Base-by-base conservation (phyloP, 2,797 vertebrate genomes). In the Vultur gryphus region DNA sequence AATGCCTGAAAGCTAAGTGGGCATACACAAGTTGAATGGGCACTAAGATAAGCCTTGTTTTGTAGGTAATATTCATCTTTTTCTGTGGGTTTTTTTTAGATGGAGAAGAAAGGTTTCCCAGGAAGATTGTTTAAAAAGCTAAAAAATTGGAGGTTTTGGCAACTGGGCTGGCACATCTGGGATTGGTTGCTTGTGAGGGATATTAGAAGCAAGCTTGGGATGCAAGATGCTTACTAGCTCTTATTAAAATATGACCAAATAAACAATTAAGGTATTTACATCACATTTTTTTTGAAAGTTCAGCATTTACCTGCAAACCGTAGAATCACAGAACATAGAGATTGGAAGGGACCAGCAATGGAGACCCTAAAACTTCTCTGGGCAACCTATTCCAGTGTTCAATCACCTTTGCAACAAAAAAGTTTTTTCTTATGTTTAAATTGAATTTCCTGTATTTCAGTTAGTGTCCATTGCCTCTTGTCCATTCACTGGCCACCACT, bases 71-170 rank as follows among this genome's bases (percentile, higher is more conserved):
- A 43, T 11, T 52, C 52, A 9, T 37, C 5, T 43, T 62, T 54
- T 44, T 5, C 4, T 44, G 8, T 59, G 7, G 1, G 0, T 2
- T 1, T 2, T 11, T 31, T 43, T 61, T 23, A 21, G 13, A 13
- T 31, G 24, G 24, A 70, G 7, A 59, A 48, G 13, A 13, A 73
- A 65, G 3, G 16, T 51, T 90, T 88, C 19, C n/a, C 5, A 51
- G 35, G 5, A 79, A 62, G 17, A 28, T 28, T 23, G 28, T 18
- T 93, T 43, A 7, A 86, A 61, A 58, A 25, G 24, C 15, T 54
- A 26, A 73, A 37, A 73, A 20, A 1, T 7, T 58, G 14, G 25
- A 58, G 10, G 14, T 65, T 90, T 86, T 66, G 33, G 43, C 24
- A 39, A 1, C 13, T 65, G 39, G 4, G 13, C 25, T 78, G 62